A percentile compares a stretch with the other conserved stretches of the same genome.
phyloP scores from a whole-genome alignment of 2,113 vertebrate genomes.

The Marcusenius ussheri region DNA sequence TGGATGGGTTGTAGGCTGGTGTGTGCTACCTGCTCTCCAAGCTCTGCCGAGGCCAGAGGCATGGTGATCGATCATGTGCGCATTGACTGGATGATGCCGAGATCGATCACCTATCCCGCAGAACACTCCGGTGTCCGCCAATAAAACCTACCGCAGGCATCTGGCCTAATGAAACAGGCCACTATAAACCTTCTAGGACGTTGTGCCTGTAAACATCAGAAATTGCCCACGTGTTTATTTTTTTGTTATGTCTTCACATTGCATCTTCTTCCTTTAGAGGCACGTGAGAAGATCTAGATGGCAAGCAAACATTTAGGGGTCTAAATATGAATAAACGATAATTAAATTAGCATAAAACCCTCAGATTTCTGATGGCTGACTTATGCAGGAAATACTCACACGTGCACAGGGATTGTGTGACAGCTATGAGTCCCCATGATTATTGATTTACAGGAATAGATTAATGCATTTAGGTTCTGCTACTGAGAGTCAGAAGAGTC shows the following conservation, averaged over 20 bases:
- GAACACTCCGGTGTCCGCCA: neutral
- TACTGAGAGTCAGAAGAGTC: neutral
- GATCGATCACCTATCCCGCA: neutral
- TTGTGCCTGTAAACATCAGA: neutral
- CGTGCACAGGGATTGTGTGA: neutral
- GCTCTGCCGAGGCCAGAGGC: neutral
- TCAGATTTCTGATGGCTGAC: neutral
- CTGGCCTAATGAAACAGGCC: neutral
- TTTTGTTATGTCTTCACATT: neutral
- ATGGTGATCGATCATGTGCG: neutral
- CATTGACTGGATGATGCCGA: no score
- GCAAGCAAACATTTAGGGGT: neutral
- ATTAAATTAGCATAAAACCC: neutral
- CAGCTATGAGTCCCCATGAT: neutral
- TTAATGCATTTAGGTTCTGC: neutral
- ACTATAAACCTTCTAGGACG: neutral
- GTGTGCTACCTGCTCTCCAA: neutral
- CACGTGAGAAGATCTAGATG: neutral
- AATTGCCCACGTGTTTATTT: neutral
- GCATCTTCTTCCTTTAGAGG: neutral
- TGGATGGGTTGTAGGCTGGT: neutral
- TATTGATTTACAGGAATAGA: neutral
- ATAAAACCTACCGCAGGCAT: neutral
- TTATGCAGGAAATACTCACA: neutral
- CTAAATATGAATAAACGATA: neutral